phyloP scores from a whole-genome alignment of 2,888 invertebrate genomes.

The Ptychoptera albimana region DNA sequence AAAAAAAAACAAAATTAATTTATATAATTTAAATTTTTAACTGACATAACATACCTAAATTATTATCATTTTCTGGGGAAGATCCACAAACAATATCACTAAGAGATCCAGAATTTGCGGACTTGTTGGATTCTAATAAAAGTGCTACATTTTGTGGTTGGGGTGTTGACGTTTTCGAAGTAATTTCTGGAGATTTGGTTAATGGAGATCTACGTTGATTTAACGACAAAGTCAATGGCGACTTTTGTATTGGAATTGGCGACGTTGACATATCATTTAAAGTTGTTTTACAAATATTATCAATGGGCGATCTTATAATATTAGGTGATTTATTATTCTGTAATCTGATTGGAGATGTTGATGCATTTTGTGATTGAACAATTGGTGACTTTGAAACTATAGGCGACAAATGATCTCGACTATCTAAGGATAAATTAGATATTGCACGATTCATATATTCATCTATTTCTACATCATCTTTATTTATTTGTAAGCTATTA shows the following conservation, averaged over 20 bases:
- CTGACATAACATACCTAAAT: neutral
- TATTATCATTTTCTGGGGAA: conserved; percentile 43
- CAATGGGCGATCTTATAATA: conserved; percentile 1
- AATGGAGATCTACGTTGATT: conserved; percentile 10
- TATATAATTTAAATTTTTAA: neutral
- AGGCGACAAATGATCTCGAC: conserved; percentile 27
- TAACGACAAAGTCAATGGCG: conserved; percentile 15
- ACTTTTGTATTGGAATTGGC: conserved; percentile 27
- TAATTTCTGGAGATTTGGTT: conserved; percentile 12
- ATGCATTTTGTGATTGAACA: conserved; percentile 7
- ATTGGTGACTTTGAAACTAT: conserved; percentile 6
- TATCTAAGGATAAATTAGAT: conserved; percentile 29
- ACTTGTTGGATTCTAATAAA: conserved; percentile 21
- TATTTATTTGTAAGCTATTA: conserved; percentile 7
- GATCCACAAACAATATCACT: conserved; percentile 48
- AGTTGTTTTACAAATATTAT: conserved; percentile 16
- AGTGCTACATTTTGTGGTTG: conserved; percentile 32
- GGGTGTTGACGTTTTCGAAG: conserved; percentile 27
- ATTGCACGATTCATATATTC: conserved; percentile 31
- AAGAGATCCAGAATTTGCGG: conserved; percentile 39
- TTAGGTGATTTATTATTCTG: conserved; percentile 9
- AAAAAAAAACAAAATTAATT: neutral
- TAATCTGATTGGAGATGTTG: conserved; percentile 11
- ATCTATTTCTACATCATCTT: conserved; percentile 30
- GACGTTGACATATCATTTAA: conserved; percentile 30